A percentile compares a stretch with the other conserved stretches of the same genome.
These are phyloP conservation scores for Corydoras sp. DNA, from an alignment of 2,113 vertebrate species.

Conservation along the genomic window DNA sequence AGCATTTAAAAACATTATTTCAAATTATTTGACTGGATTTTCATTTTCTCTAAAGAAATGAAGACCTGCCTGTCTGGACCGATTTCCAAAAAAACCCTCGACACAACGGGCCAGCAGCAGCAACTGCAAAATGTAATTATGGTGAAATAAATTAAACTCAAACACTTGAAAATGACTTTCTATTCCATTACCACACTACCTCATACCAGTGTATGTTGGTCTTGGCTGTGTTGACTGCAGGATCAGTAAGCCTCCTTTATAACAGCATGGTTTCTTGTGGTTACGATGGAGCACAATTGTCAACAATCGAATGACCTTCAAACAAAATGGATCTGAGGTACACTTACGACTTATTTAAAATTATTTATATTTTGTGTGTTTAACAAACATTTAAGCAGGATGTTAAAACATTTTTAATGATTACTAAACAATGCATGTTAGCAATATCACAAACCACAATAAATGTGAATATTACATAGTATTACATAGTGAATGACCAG, in stretches of 20 bases:
- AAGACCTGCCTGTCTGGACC: slow-evolving; percentile 6
- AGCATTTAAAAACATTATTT: neutral
- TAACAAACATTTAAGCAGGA: too few relatives aligned
- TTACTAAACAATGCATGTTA: too few relatives aligned
- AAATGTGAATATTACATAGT: too few relatives aligned
- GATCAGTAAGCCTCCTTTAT: slow-evolving; percentile 8
- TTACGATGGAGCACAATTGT: slow-evolving; percentile 15
- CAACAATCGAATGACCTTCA: slow-evolving; percentile 25
- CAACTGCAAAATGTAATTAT: slow-evolving; percentile 19
- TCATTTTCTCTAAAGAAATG: neutral
- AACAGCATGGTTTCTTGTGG: neutral
- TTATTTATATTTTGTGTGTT: too few relatives aligned
- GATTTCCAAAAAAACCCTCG: slow-evolving; percentile 1
- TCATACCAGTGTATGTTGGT: slow-evolving; percentile 7
- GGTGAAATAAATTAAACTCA: neutral
- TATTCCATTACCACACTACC: neutral
- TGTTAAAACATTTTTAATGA: too few relatives aligned
- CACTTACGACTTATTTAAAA: neutral
- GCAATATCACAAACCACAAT: too few relatives aligned
- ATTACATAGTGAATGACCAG: too few relatives aligned
- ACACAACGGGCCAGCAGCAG: slow-evolving; percentile 34
- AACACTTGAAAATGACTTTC: neutral
- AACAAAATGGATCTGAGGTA: neutral
- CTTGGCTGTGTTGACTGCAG: slow-evolving; percentile 4
- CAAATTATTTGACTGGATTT: neutral